Evolutionary conservation across 2,888 invertebrate genomes (phyloP).

Genomic region (Pocota personata): DNA sequence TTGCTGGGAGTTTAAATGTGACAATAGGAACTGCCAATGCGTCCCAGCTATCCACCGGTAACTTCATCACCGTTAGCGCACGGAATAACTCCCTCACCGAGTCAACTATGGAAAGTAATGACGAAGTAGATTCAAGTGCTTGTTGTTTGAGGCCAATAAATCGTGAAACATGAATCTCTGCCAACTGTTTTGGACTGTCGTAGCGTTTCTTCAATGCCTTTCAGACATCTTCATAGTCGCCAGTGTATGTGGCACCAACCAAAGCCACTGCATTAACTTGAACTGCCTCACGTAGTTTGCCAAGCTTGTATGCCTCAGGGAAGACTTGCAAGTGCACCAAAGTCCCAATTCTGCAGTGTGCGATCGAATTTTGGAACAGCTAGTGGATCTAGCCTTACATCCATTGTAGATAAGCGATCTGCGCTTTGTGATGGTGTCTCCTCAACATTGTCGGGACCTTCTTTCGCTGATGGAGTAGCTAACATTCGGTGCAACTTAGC

Average conservation of each 20-base stretch:
- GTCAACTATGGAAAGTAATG: slow-evolving; percentile 35
- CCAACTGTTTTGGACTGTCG: slow-evolving; percentile 34
- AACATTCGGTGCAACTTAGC: slow-evolving; percentile 17
- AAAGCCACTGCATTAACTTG: slow-evolving; percentile 34
- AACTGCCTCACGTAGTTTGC: slow-evolving; percentile 45
- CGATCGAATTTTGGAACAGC: slow-evolving; percentile 39
- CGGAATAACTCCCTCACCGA: slow-evolving; percentile 44
- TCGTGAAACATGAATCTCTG: slow-evolving; percentile 48
- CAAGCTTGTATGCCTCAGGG: slow-evolving; percentile 46
- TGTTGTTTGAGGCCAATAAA: slow-evolving; percentile 25
- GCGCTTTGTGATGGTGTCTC: not conserved
- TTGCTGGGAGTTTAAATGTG: slow-evolving; percentile 14
- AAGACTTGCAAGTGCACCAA: slow-evolving; percentile 24
- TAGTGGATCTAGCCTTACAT: slow-evolving; percentile 37
- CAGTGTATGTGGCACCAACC: slow-evolving; percentile 4
- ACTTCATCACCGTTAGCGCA: slow-evolving; percentile 48
- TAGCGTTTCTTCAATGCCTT: slow-evolving; percentile 37
- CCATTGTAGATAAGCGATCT: not conserved
- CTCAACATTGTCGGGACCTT: not conserved
- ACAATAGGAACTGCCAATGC: slow-evolving; percentile 43
- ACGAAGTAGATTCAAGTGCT: slow-evolving; percentile 8
- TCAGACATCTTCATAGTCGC: slow-evolving; percentile 41
- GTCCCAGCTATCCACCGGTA: slow-evolving; percentile 52
- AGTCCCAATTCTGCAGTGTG: slow-evolving; percentile 31
- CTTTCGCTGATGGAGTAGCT: not conserved